A percentile compares a stretch with the other conserved stretches of the same genome.
Conservation (phyloP, 2,888 invertebrate genomes). For the Xylophagus ater region DNA sequence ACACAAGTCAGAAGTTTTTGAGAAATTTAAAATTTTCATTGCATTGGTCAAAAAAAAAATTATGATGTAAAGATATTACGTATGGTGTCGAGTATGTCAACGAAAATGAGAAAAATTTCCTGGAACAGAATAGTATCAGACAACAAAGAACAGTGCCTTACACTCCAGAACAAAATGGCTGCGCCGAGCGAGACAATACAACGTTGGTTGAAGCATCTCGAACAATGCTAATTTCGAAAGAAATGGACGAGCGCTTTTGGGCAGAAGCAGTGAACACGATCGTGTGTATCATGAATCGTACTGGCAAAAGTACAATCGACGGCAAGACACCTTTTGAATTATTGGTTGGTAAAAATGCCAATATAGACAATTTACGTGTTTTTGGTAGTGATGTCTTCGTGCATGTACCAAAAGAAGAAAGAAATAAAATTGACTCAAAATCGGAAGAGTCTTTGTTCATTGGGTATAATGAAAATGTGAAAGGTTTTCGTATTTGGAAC, state of each 20-base stretch:
- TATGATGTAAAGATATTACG: background rate
- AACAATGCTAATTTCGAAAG: conserved; percentile 9
- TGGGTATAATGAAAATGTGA: too few relatives aligned
- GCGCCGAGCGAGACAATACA: background rate
- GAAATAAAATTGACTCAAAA: conserved; percentile 13
- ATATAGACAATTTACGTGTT: conserved; percentile 18
- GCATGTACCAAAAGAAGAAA: conserved; percentile 17
- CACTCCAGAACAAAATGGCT: background rate
- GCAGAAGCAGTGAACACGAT: conserved; percentile 28
- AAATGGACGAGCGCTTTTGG: conserved; percentile 6
- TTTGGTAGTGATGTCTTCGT: conserved; percentile 18
- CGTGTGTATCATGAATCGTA: conserved; percentile 25
- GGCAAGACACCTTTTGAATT: conserved; percentile 19
- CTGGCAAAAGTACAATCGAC: conserved; percentile 14
- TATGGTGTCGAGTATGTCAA: too few relatives aligned
- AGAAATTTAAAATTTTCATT: background rate
- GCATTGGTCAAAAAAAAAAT: background rate
- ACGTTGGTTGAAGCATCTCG: background rate
- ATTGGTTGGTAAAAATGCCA: conserved; percentile 17
- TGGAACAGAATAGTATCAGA: background rate
- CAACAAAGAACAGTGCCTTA: background rate
- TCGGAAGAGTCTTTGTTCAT: too few relatives aligned
- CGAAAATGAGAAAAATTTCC: background rate
- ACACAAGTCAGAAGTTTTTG: conserved; percentile 6
- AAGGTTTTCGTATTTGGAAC: too few relatives aligned